phyloP scores from a whole-genome alignment of 2,797 vertebrate species.

The Botia almorhae region DNA sequence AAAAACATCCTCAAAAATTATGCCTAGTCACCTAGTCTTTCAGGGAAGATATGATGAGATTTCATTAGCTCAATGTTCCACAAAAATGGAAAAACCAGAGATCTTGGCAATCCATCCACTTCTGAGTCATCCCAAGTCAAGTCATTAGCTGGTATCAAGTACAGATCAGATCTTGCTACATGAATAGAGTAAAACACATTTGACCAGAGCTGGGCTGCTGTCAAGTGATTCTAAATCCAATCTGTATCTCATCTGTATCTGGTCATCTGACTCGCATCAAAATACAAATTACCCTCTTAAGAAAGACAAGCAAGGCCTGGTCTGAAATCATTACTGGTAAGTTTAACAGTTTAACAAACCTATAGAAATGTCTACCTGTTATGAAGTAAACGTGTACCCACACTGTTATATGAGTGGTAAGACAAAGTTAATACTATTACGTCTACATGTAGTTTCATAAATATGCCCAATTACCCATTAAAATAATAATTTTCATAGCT shows the following conservation, averaged over 20 bases:
- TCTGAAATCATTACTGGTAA: background rate
- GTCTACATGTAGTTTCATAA: too few relatives aligned
- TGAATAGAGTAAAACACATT: background rate
- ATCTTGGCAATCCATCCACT: background rate
- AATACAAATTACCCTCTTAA: background rate
- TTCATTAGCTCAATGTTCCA: background rate
- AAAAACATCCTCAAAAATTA: background rate
- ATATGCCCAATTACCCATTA: background rate
- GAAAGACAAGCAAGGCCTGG: background rate
- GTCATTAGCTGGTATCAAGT: constrained; percentile 8
- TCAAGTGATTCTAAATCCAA: constrained; percentile 1
- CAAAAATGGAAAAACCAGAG: constrained; percentile 7
- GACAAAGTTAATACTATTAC: too few relatives aligned
- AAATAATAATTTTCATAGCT: background rate
- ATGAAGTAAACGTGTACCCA: too few relatives aligned
- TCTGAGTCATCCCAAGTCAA: constrained; percentile 8
- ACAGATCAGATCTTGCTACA: background rate
- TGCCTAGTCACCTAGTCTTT: background rate
- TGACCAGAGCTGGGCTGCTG: background rate
- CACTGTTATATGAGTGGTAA: too few relatives aligned
- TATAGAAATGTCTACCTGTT: background rate
- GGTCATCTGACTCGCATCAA: background rate
- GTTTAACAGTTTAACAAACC: background rate
- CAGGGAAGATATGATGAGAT: constrained; percentile 1
- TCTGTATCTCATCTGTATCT: background rate